Percentiles rank a stretch among this genome's conserved stretches.
These are phyloP conservation scores for Pseudanteris insignis DNA, from an alignment of 2,888 invertebrate species.

Conservation along the genomic window DNA sequence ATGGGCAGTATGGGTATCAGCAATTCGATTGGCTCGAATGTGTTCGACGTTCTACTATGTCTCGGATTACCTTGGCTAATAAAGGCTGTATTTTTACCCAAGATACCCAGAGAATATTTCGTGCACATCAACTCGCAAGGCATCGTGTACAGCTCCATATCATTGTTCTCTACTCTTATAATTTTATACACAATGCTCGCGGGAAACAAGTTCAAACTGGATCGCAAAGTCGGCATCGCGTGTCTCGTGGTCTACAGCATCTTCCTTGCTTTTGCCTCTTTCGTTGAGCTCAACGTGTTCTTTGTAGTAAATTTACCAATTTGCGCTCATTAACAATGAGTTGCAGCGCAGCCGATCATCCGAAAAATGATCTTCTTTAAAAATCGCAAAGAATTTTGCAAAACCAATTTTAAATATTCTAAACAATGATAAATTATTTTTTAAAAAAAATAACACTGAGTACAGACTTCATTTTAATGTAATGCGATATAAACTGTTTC, in stretches of 20 bases:
- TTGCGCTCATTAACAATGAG: constrained; percentile 69
- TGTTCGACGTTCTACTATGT: constrained; percentile 82
- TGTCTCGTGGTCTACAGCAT: constrained; percentile 75
- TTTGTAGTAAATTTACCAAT: constrained; percentile 78
- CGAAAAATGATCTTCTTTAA: neutral
- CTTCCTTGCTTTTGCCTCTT: constrained; percentile 75
- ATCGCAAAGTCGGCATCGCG: constrained; percentile 75
- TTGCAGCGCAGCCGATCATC: constrained; percentile 21
- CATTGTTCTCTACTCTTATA: constrained; percentile 77
- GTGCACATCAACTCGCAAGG: constrained; percentile 81
- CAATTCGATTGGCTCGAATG: constrained; percentile 84
- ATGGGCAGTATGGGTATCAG: constrained; percentile 82
- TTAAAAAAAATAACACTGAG: no score
- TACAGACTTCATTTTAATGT: no score
- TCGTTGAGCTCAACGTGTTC: constrained; percentile 82
- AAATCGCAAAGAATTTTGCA: no score
- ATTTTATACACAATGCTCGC: constrained; percentile 75
- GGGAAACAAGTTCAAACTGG: constrained; percentile 75
- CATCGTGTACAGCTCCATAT: constrained; percentile 78
- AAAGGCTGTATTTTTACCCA: constrained; percentile 73
- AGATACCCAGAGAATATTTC: constrained; percentile 69
- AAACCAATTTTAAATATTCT: no score
- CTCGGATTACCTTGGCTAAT: constrained; percentile 83
- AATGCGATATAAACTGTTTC: no score
- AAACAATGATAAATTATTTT: no score